Conservation (phyloP, 2,888 invertebrate genomes). For the Drosophila rubida region DNA sequence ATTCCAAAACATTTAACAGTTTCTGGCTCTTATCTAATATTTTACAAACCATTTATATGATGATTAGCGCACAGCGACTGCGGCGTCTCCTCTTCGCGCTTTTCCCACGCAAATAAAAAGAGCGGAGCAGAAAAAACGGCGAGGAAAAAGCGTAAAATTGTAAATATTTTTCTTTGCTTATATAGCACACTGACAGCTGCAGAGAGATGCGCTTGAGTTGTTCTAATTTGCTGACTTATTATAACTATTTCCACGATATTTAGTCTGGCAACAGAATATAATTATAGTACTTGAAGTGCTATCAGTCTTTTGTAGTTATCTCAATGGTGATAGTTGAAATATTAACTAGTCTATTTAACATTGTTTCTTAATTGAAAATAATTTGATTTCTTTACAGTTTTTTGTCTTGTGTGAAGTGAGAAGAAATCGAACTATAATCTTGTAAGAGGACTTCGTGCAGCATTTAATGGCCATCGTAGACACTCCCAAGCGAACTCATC, state of each 20-base stretch:
- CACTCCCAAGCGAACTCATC: background rate
- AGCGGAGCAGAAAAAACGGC: slow-evolving; percentile 13
- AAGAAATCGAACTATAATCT: background rate
- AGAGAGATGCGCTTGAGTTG: background rate
- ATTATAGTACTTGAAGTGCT: no score
- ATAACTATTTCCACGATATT: background rate
- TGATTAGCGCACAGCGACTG: slow-evolving; percentile 81
- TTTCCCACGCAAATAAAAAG: slow-evolving; percentile 1
- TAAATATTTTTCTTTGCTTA: slow-evolving; percentile 31
- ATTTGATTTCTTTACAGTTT: no score
- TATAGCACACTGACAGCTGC: background rate
- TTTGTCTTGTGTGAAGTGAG: no score
- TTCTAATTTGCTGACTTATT: background rate
- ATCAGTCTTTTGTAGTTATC: no score
- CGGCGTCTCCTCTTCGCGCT: slow-evolving; percentile 31
- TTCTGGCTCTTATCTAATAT: slow-evolving; percentile 79
- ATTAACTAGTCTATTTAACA: no score
- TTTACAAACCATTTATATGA: slow-evolving; percentile 84
- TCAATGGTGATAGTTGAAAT: no score
- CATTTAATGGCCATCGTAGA: no score
- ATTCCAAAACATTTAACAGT: slow-evolving; percentile 83
- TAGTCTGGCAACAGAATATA: no score
- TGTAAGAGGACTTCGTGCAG: background rate
- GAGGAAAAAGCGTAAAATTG: slow-evolving; percentile 32
- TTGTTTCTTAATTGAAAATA: no score